Percentiles rank a stretch among this genome's conserved stretches.
Evolutionary conservation across 2,113 vertebrate genomes (phyloP).

Genomic region (Dasyprocta punctata): DNA sequence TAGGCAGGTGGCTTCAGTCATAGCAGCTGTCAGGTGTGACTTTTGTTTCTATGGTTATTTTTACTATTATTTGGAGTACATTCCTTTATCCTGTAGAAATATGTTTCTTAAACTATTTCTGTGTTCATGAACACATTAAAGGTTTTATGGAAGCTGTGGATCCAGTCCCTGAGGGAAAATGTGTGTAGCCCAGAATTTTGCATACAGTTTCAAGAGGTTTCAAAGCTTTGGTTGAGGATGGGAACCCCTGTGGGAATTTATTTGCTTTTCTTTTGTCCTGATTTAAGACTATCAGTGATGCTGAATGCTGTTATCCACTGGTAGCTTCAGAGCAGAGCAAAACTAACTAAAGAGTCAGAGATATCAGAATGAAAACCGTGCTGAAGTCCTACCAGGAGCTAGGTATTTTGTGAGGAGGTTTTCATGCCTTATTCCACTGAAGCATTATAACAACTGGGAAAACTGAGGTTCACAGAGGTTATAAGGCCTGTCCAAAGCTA

Average conservation of each 20-base stretch:
- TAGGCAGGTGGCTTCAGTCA: no score
- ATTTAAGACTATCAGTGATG: background rate
- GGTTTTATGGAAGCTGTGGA: background rate
- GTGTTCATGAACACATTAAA: no score
- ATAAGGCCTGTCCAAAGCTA: background rate
- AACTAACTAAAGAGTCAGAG: background rate
- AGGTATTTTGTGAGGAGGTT: background rate
- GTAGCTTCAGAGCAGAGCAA: background rate
- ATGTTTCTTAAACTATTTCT: background rate
- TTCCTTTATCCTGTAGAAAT: background rate
- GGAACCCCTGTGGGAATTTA: background rate
- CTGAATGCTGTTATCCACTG: background rate
- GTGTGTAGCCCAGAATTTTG: background rate
- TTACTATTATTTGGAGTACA: background rate
- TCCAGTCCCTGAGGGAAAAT: rapidly evolving
- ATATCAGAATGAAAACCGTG: background rate
- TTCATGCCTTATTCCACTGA: background rate
- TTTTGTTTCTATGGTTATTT: background rate
- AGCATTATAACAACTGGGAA: background rate
- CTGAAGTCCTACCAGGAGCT: background rate
- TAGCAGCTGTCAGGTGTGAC: background rate
- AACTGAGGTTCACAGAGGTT: background rate
- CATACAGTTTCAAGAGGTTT: background rate
- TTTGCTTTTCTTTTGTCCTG: no score
- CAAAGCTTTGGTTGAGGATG: background rate